Evolutionary conservation across 2,113 vertebrate genomes (phyloP).

Genomic region (Porphyrio hochstetteri): DNA sequence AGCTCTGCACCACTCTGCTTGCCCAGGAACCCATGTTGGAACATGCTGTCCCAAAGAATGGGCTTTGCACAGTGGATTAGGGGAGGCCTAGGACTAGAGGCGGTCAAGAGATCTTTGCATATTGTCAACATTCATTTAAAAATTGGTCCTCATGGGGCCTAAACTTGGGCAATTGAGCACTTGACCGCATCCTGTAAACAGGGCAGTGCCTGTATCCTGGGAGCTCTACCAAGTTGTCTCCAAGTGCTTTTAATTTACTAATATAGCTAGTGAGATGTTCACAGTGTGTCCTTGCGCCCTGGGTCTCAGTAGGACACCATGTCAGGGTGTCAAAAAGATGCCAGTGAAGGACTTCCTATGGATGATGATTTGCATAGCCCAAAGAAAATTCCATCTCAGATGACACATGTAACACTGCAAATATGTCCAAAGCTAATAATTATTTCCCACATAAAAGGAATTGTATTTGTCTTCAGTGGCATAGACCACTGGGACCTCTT

Average conservation of each 20-base stretch:
- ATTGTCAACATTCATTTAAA: conserved; percentile 21
- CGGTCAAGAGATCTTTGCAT: not conserved
- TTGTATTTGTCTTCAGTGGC: not conserved
- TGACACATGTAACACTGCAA: not conserved
- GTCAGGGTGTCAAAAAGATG: conserved; percentile 35
- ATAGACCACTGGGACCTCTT: not conserved
- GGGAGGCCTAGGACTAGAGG: not conserved
- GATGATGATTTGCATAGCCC: not conserved
- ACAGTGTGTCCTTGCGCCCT: not conserved
- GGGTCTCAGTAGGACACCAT: not conserved
- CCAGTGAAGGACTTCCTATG: conserved; percentile 26
- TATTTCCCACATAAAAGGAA: conserved; percentile 20
- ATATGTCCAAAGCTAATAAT: not conserved
- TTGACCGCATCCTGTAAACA: conserved; percentile 34
- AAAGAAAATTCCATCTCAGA: not conserved
- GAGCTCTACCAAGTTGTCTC: conserved; percentile 15
- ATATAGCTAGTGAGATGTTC: conserved; percentile 37
- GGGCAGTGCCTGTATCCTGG: not conserved
- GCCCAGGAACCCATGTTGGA: not conserved
- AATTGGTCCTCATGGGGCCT: not conserved
- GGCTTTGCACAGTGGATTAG: not conserved
- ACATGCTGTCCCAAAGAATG: not conserved
- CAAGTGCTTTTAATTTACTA: conserved; percentile 53
- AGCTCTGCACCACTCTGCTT: not conserved
- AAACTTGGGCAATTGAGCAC: not conserved